Evolutionary conservation across 2,113 vertebrate species (phyloP), one percentile per base, ranked within the genome.

Genomic region (Alethe castanea): DNA sequence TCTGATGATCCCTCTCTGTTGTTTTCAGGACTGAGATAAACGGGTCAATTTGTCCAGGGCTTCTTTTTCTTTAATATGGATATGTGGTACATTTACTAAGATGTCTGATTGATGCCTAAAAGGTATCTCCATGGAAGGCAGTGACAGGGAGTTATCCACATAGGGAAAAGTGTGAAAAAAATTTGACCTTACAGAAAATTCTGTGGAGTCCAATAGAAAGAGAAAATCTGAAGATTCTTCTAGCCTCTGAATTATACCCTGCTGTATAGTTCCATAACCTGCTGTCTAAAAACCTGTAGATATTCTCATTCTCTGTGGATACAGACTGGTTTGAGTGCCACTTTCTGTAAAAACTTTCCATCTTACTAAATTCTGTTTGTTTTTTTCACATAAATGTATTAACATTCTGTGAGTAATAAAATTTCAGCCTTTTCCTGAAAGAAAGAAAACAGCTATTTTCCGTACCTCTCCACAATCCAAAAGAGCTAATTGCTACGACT

Each of bases 11-110:
- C 76, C 35, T 91, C 72, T 25, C 6, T 79, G 35, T 82, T 86
- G 53, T 90, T 95, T 92, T 88, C 47, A 83, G 81, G 72, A 65
- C 24, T 94, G 59, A 72, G 44, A 91, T 60, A 88, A 79, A 69
- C n/a, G 40, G 47, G 23, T 92, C 57, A 91, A 3, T 47, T 95
- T 88, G 64, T 73, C 67, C 67, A 54, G 40, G 60, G 38, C 70
- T 83, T 81, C 42, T 44, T 90, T 60, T 88, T 79, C 62, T 81
- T 92, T 56, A 62, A n/a, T 60, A 64, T 81, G 73, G 54, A 35
- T 42, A 31, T 38, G 20, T 45, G 90, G 20, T 94, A 57, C 65
- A n/a, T 92, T 86, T 93, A 73, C 33, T 48, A 67, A 86, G 81
- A 36, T 66, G 22, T 67, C 54, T 90, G 53, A 77, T 9, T 25